Evolutionary conservation across 2,113 vertebrate genomes (phyloP), one percentile per base, ranked within the genome.

Genomic region (Paracanthobrama guichenoti): DNA sequence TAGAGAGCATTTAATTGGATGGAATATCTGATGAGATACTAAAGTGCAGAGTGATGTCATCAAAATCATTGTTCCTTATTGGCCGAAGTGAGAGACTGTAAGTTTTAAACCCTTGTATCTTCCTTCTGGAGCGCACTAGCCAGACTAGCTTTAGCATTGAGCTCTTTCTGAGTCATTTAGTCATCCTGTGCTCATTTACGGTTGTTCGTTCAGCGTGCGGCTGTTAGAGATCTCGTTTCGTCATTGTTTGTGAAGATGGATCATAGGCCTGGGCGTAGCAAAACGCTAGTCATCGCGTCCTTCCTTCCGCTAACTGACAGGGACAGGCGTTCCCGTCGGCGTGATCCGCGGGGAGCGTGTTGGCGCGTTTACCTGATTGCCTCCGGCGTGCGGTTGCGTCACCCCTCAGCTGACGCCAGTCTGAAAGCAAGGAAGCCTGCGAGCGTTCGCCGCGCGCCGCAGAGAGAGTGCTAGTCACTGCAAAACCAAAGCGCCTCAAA

Each of bases 361-460:
- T 85, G 10, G 35, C n/a, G 39, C 22, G 16, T 79, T 85, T 28
- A 69, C 79, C 66, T 79, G 66, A 48, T 62, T n/a, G 14, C 31
- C 55, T 69, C 71, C 12, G 31, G 53, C 62, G 28, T 62, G 18
- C 18, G 35, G 28, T 86, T 85, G 87, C 85, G 60, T 82, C 85
- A 86, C 44, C 71, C 35, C 2, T n/a, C 44, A 66, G 57, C 67
- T 22, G 64, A 83, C 76, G 42, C 22, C 24, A 3, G 35, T 9
- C 10, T 22, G 79, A 81, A n/a, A n/a, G n/a, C n/a, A n/a, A n/a
- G n/a, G n/a, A n/a, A n/a, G n/a, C n/a, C n/a, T n/a, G n/a, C n/a
- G n/a, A n/a, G n/a, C n/a, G n/a, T n/a, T n/a, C n/a, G n/a, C n/a
- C n/a, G n/a, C n/a, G n/a, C n/a, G n/a, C n/a, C n/a, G n/a, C n/a